A percentile compares a stretch with the other conserved stretches of the same genome.
Evolutionary conservation across 2,113 vertebrate genomes (phyloP).

Genomic region (Apistogramma diplotaenia): DNA sequence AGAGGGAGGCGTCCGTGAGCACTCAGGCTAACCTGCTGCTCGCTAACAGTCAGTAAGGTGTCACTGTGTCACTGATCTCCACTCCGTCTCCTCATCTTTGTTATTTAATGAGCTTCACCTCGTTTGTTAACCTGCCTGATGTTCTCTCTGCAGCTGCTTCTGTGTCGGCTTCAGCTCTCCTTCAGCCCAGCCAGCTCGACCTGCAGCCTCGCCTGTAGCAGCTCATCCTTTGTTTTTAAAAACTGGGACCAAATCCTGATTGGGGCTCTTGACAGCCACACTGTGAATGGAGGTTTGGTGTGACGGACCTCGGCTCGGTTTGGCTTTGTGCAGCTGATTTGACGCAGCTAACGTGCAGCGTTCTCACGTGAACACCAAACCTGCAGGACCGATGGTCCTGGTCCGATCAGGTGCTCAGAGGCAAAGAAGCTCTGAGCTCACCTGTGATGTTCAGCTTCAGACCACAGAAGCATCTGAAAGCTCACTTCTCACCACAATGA

Average conservation of each 20-base stretch:
- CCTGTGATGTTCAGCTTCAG: no score
- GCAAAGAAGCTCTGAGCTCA: no score
- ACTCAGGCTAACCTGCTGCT: constrained; percentile 31
- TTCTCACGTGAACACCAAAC: no score
- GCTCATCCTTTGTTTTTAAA: background rate
- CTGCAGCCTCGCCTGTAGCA: background rate
- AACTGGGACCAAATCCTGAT: background rate
- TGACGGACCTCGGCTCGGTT: background rate
- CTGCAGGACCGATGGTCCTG: no score
- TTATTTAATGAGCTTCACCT: background rate
- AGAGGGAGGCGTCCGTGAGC: background rate
- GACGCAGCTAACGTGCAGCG: background rate
- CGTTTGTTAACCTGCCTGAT: background rate
- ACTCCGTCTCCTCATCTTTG: background rate
- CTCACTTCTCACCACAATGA: no score
- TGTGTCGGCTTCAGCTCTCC: background rate
- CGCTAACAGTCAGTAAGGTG: background rate
- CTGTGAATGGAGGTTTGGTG: background rate
- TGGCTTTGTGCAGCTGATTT: background rate
- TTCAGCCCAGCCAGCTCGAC: background rate
- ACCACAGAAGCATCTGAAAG: no score
- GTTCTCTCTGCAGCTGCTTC: constrained; percentile 6
- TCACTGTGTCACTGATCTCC: background rate
- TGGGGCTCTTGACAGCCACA: background rate
- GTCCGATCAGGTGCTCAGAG: no score